Evolutionary conservation across 2,888 invertebrate species (phyloP), one percentile per base, ranked within the genome.

Genomic region (Tyria jacobaeae): DNA sequence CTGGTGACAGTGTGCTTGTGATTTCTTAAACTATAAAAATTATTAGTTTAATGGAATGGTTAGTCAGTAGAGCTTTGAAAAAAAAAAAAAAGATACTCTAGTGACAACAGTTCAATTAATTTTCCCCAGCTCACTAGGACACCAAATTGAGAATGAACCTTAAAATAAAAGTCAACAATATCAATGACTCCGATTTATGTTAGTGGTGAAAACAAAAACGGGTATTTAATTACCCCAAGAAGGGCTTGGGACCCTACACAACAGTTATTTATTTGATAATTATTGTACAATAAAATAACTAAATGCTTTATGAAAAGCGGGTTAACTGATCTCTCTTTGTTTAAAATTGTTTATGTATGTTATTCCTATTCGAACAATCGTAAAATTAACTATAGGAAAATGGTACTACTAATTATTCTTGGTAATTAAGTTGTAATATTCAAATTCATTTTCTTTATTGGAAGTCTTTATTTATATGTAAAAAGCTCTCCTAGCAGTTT

Each of bases 231-330:
- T n/a, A 58, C 21, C 21, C 27, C 27, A 31, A 31, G 27, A 6
- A 31, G 21, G 27, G 27, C 7, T 41, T 34, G 5, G 27, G 24
- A 17, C 31, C 17, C 12, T 27, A 41, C 34, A 34, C 12, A 34
- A 58, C 44, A 44, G 41, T 24, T 51, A 58, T 58, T 27, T 41
- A 31, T 58, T 51, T 58, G 39, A 49, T 49, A 57, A 24, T 55
- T 31, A 34, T 25, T 14, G 24, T 48, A 15, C n/a, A 35, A 15
- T 56, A 48, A 56, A 55, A 55, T 55, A 1, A 35, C 10, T 9
- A 56, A 55, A 24, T 10, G 35, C 35, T 35, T 35, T 24, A 35
- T 56, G 21, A 35, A 25, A 48, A 48, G 35, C n/a, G 15, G 24
- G 35, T 47, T n/a, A 21, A 44, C 21, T 24, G 47, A 47, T 55